Evolutionary conservation across 2,797 vertebrate species (phyloP), one percentile per base, ranked within the genome.

Genomic region (Gambelia wislizenii): DNA sequence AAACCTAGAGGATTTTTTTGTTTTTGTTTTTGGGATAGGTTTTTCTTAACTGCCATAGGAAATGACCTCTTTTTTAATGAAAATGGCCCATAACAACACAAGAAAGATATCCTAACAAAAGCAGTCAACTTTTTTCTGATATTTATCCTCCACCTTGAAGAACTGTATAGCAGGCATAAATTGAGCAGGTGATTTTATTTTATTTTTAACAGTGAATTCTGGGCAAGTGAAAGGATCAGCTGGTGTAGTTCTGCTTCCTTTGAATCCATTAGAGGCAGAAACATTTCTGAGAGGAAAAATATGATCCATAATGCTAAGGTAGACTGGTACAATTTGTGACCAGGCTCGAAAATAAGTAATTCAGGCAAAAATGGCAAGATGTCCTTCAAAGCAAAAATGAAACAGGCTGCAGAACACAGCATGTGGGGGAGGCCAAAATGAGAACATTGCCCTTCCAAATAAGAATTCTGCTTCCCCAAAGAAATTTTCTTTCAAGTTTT

Each of bases 41-140:
- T 93, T 96, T 96, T 95, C 91, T 94, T 87, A 91, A 92, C 92
- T 93, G 89, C 67, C 86, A 82, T 69, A 92, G 93, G 93, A 91
- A 94, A 93, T 91, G 87, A 61, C 81, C 78, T 90, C 18, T 74
- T 75, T n/a, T 93, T 94, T 91, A 92, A 88, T 79, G 87, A 91
- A 91, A 85, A 69, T 90, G 2, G 69, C 86, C 33, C 54, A 59
- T 72, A 81, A 79, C 39, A 93, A 12, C 3, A 59, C 76, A 27
- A 39, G 56, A 69, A 85, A 85, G 12, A 6, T 22, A 61, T 54
- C 9, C 83, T 30, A 56, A 52, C 9, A 79, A 88, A 44, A 70
- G n/a, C 76, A 5, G 3, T 47, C 76, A 82, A 54, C 44, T 76
- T 76, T 76, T 69, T 61, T 33, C 54, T 64, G 67, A 10, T 36